Evolutionary conservation across 2,113 vertebrate genomes (phyloP).

Genomic region (Microcebus tavaratra): DNA sequence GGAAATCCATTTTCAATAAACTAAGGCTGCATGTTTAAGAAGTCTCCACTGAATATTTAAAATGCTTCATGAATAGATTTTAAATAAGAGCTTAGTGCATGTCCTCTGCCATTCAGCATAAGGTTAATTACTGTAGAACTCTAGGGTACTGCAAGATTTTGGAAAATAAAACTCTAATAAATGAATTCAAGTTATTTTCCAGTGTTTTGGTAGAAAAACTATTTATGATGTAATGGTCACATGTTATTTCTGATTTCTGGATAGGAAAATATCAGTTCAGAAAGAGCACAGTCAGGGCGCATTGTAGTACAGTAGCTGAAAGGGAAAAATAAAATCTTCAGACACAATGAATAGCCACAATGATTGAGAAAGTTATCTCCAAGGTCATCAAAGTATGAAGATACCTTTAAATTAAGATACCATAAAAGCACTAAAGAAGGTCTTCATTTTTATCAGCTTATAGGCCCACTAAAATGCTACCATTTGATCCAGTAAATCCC

Average conservation of each 20-base stretch:
- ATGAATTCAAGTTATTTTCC: conserved; percentile 59
- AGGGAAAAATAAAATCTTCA: conserved; percentile 13
- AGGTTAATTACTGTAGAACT: conserved; percentile 47
- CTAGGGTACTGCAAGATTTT: not conserved
- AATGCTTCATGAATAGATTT: conserved; percentile 64
- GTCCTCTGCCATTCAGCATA: conserved; percentile 57
- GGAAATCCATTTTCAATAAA: conserved; percentile 67
- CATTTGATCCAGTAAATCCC: no score
- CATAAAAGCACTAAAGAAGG: not conserved
- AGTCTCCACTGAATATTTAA: conserved; percentile 72
- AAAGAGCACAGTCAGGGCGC: conserved; percentile 14
- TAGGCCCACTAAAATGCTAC: not conserved
- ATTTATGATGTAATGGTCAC: conserved; percentile 48
- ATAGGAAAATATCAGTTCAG: conserved; percentile 27
- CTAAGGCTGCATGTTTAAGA: conserved; percentile 50
- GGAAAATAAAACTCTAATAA: conserved; percentile 55
- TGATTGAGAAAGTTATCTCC: not conserved
- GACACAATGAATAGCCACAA: not conserved
- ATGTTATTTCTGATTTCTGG: conserved; percentile 55
- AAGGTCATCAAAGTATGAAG: not conserved
- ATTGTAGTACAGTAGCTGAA: not conserved
- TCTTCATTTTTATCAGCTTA: not conserved
- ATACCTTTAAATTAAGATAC: conserved; percentile 1
- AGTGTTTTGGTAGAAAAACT: conserved; percentile 59
- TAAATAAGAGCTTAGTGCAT: conserved; percentile 65